phyloP scores from a whole-genome alignment of 1,140 invertebrate species.

The Bacillus rossius region DNA sequence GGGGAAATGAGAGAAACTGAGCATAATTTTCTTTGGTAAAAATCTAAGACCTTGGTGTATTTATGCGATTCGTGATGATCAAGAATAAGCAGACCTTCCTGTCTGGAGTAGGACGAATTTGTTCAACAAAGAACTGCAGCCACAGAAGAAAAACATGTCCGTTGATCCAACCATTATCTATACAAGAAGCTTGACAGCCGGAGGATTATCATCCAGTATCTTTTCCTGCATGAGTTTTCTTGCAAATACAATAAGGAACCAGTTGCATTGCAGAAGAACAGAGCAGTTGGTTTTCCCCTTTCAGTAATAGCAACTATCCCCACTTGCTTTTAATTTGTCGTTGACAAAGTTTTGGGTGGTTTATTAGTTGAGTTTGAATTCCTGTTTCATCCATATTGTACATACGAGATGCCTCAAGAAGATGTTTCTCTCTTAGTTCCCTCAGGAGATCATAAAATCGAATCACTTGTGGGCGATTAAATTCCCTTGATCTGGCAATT shows the following conservation, averaged over 20 bases:
- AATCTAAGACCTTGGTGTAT: slow-evolving; percentile 23
- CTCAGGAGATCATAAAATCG: slow-evolving; percentile 25
- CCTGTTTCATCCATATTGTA: slow-evolving; percentile 40
- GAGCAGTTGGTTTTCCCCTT: too few relatives aligned
- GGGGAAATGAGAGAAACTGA: slow-evolving; percentile 40
- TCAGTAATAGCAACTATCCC: slow-evolving; percentile 18
- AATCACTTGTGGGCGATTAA: slow-evolving; percentile 30
- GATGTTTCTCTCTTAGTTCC: neutral
- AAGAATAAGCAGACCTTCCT: slow-evolving; percentile 26
- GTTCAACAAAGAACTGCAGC: slow-evolving; percentile 22
- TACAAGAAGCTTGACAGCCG: slow-evolving; percentile 17
- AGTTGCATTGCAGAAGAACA: too few relatives aligned
- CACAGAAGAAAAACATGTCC: slow-evolving; percentile 20
- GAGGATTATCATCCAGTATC: slow-evolving; percentile 23
- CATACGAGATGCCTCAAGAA: slow-evolving; percentile 14
- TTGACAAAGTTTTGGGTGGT: slow-evolving; percentile 32
- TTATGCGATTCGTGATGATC: slow-evolving; percentile 30
- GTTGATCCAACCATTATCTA: slow-evolving; percentile 26
- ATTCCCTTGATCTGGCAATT: slow-evolving; percentile 25
- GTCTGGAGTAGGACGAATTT: slow-evolving; percentile 21
- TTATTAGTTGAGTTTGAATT: slow-evolving; percentile 29
- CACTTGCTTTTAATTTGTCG: slow-evolving; percentile 29
- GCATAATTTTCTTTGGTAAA: slow-evolving; percentile 26
- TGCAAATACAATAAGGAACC: too few relatives aligned
- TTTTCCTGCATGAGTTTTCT: slow-evolving; percentile 12